phyloP scores from a whole-genome alignment of 1,140 invertebrate genomes.

The Pogonognathellus flavescens region DNA sequence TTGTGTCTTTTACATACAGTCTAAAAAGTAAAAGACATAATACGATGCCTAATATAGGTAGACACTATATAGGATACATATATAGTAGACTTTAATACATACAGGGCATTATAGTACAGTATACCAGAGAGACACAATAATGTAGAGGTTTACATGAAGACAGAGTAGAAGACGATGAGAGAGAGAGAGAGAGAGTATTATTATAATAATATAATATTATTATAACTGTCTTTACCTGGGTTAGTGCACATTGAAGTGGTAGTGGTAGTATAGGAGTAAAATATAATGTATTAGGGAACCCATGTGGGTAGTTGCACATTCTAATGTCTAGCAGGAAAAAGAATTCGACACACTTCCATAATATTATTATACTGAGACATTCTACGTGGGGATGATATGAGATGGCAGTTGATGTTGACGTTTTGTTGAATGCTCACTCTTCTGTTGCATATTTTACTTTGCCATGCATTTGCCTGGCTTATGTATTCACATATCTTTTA shows the following conservation, averaged over 20 bases:
- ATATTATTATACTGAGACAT: slow-evolving; percentile 25
- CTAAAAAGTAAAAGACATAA: not conserved
- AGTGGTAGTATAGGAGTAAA: not conserved
- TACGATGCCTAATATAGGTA: too few relatives aligned
- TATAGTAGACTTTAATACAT: too few relatives aligned
- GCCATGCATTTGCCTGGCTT: not conserved
- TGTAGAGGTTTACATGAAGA: too few relatives aligned
- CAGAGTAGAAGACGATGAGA: not conserved
- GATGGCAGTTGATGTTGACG: slow-evolving; percentile 10
- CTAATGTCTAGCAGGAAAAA: slow-evolving; percentile 43
- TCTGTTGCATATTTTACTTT: not conserved
- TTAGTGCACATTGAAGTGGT: too few relatives aligned
- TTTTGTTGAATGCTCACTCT: slow-evolving; percentile 9
- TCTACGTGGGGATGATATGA: too few relatives aligned
- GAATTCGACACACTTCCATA: slow-evolving; percentile 54
- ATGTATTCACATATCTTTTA: too few relatives aligned
- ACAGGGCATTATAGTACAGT: not conserved
- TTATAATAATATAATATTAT: not conserved
- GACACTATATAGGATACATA: too few relatives aligned
- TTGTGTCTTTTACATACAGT: too few relatives aligned
- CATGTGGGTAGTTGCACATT: slow-evolving; percentile 35
- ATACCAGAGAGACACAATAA: too few relatives aligned
- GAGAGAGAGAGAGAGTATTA: slow-evolving; percentile 39
- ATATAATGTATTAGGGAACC: not conserved
- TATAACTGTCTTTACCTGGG: not conserved